A percentile compares a stretch with the other conserved stretches of the same genome.
phyloP scores from a whole-genome alignment of 1,140 invertebrate species.

The Campodea augens region DNA sequence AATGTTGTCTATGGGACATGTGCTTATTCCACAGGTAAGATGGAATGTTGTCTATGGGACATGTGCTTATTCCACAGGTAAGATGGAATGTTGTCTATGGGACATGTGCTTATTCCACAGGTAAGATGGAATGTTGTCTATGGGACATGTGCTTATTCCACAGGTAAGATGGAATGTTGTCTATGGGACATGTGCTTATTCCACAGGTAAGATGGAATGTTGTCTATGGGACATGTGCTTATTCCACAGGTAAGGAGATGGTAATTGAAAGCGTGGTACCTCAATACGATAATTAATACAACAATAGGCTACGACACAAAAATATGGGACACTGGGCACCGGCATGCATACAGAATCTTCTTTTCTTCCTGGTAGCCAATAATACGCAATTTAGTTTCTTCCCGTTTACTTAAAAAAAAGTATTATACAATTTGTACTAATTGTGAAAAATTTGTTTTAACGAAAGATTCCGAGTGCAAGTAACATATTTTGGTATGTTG shows the following conservation, averaged over 20 bases:
- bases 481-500: too few species aligned
- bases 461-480: too few species aligned
- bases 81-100: conserved; percentile 83
- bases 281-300: background rate
- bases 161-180: conserved; percentile 99
- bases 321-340: background rate
- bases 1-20: too few species aligned
- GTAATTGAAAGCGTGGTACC: background rate
- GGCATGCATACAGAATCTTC: too few species aligned
- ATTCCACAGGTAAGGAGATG: background rate
- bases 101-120: too few species aligned
- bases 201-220: conserved; percentile 42
- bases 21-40: conserved; percentile 89
- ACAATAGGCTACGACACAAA: too few species aligned
- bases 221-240: background rate
- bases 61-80: conserved; percentile 98
- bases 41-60: conserved; percentile 98
- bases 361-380: too few species aligned
- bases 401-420: too few species aligned
- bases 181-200: conserved; percentile 98
- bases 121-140: too few species aligned
- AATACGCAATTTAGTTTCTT: too few species aligned
- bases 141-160: too few species aligned
- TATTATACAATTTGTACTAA: background rate
- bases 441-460: too few species aligned